Percentiles rank a stretch among this genome's conserved stretches.
Evolutionary conservation across 2,888 invertebrate species (phyloP).

Genomic region (Sinohyriopsis cumingii): DNA sequence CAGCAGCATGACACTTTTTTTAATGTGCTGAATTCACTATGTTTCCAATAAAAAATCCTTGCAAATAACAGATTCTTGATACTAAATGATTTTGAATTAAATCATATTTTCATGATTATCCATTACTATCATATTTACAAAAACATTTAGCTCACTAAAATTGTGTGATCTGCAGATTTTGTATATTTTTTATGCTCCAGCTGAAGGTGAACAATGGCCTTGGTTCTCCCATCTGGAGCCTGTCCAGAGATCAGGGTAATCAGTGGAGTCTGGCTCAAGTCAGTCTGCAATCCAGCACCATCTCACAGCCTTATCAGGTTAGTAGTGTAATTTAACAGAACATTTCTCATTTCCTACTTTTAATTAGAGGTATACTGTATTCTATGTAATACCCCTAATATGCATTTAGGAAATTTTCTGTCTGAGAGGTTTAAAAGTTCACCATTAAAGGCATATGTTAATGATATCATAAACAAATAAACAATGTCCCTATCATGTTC

Average conservation of each 20-base stretch:
- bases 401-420: no score
- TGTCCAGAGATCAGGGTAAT: constrained; percentile 60
- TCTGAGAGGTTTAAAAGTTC: no score
- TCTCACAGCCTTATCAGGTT: constrained; percentile 46
- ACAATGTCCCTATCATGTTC: no score
- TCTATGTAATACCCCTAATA: no score
- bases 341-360: not conserved
- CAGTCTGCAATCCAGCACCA: constrained; percentile 29
- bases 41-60: no score
- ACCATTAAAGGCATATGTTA: no score
- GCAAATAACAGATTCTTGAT: no score
- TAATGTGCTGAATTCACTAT: no score
- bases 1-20: no score
- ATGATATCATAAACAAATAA: no score
- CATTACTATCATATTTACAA: not conserved
- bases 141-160: not conserved
- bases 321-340: not conserved
- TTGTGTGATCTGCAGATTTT: not conserved
- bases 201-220: constrained; percentile 37
- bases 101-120: no score
- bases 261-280: constrained; percentile 59
- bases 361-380: not conserved
- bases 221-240: constrained; percentile 51
- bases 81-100: no score
- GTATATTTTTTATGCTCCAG: constrained; percentile 27